These are phyloP conservation scores for Phylloscopus whistleri DNA, from an alignment of 2,113 vertebrate species.

Conservation along the genomic window DNA sequence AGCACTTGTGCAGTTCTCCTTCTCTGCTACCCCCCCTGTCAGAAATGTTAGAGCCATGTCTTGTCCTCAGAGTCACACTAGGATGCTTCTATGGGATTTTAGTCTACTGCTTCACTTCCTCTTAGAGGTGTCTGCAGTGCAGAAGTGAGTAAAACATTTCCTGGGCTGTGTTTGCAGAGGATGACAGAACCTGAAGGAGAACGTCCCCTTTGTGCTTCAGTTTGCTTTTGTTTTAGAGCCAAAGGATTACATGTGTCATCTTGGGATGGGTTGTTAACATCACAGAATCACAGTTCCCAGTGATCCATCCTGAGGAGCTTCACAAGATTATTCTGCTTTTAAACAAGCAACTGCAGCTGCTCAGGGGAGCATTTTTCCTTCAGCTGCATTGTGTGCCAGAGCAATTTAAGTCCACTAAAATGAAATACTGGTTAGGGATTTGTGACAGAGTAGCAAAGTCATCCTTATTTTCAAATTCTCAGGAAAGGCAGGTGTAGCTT, in stretches of 20 bases:
- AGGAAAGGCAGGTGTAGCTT: background rate
- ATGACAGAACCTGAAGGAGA: background rate
- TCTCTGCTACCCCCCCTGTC: background rate
- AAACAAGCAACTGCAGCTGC: background rate
- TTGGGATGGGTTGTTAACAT: constrained; percentile 31
- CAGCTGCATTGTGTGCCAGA: background rate
- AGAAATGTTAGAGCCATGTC: background rate
- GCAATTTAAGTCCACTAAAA: constrained; percentile 27
- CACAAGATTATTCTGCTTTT: background rate
- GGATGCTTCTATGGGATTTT: background rate
- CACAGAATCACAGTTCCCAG: background rate
- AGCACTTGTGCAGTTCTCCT: background rate
- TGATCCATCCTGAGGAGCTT: constrained; percentile 29
- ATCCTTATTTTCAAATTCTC: background rate
- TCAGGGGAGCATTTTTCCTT: constrained; percentile 5
- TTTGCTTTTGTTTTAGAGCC: constrained; percentile 15
- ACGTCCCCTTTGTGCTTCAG: background rate
- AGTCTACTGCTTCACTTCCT: background rate
- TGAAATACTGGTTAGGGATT: background rate
- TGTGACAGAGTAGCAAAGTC: constrained; percentile 20
- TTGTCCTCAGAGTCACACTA: background rate
- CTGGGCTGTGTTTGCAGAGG: background rate
- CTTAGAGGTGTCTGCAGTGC: background rate
- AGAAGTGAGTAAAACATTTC: background rate
- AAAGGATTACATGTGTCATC: constrained; percentile 28